Evolutionary conservation across 2,888 invertebrate genomes (phyloP), one percentile per base, ranked within the genome.

Genomic region (Drosophila lacicola): DNA sequence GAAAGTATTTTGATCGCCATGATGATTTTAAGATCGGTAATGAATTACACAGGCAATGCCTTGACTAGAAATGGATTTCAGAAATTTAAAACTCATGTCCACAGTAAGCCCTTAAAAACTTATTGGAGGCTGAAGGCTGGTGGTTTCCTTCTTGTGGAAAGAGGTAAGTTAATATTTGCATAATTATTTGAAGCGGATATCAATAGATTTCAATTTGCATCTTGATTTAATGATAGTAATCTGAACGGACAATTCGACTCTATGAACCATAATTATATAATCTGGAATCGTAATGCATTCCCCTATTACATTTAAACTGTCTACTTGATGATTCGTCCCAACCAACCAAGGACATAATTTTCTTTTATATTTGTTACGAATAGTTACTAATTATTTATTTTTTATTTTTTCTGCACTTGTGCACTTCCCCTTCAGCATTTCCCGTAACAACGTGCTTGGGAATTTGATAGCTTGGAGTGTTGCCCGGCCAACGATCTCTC

Each of bases 401-500:
- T 3, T 13, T 8, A 46, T 14, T 14, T 11, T 29, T 17, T 4
- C 13, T 4, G 3, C 29, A 33, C 3, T 11, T 29, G 2, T n/a
- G 10, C 5, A 33, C 3, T 41, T 14, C 6, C 5, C 11, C 5
- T 25, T 25, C 6, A 5, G 25, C 25, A 25, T 8, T 8, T 29
- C 10, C 13, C 13, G 13, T 36, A 36, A 13, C 34, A 11, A 11
- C 11, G 4, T 4, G 25, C 29, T 11, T 2, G 10, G 29, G 13
- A 10, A 29, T 14, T 11, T 41, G n/a, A 29, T 29, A 29, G 1
- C 29, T 29, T 29, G 29, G 2, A 29, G 29, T 29, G 11, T 14
- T 41, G 45, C 33, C 37, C 10, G 4, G 37, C 33, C 34, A 49
- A 49, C 61, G 25, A 10, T 50, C 10, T 55, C 70, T 72, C 68